A percentile compares a stretch with the other conserved stretches of the same genome.
These are phyloP conservation scores for Limnephilus lunatus DNA, from an alignment of 2,888 invertebrate genomes.

Conservation along the genomic window DNA sequence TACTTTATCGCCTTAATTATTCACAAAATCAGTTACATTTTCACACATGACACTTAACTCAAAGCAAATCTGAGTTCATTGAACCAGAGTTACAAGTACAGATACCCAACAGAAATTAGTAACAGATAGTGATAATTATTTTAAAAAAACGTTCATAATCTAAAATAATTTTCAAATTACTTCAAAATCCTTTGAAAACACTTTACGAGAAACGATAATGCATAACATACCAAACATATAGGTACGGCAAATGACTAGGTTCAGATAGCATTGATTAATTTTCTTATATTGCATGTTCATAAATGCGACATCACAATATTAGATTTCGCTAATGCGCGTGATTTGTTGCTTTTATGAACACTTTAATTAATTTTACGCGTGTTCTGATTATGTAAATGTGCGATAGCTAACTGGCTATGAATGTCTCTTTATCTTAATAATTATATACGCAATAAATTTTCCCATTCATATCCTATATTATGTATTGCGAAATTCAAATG, in stretches of 20 bases:
- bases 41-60: too few relatives aligned
- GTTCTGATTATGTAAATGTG: conserved; percentile 1
- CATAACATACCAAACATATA: too few relatives aligned
- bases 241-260: not conserved
- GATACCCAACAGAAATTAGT: too few relatives aligned
- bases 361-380: not conserved
- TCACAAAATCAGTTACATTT: too few relatives aligned
- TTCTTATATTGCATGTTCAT: not conserved
- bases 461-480: not conserved
- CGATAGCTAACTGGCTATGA: not conserved
- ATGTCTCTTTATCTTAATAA: not conserved
- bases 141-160: too few relatives aligned
- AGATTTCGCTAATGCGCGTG: not conserved
- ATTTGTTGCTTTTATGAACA: conserved; percentile 2
- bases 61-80: too few relatives aligned
- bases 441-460: not conserved
- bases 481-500: not conserved
- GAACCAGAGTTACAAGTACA: too few relatives aligned
- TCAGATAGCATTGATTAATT: not conserved
- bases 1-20: too few relatives aligned
- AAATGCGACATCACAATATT: not conserved
- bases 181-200: too few relatives aligned
- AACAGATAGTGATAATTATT: too few relatives aligned
- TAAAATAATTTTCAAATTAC: too few relatives aligned
- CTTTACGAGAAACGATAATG: too few relatives aligned